These are phyloP conservation scores for Phrynocephalus vlangalii DNA, from an alignment of 2,797 vertebrate species.

Conservation along the genomic window DNA sequence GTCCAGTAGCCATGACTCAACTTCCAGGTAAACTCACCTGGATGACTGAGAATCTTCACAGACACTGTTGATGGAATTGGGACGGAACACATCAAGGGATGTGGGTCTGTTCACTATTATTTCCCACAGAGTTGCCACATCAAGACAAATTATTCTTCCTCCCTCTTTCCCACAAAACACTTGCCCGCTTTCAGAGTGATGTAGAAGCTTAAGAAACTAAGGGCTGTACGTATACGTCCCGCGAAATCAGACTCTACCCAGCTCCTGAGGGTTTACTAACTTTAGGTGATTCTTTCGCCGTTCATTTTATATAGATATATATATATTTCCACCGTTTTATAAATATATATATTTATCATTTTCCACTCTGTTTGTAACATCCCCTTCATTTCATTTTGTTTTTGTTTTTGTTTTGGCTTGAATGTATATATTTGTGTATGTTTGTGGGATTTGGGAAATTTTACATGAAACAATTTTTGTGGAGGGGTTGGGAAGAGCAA, in stretches of 20 bases:
- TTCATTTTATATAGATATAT: constrained; percentile 23
- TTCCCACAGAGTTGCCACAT: not conserved
- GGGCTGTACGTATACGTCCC: not conserved
- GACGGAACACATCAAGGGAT: not conserved
- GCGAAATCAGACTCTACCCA: constrained; percentile 35
- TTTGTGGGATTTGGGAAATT: constrained; percentile 12
- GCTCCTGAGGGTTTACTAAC: constrained; percentile 33
- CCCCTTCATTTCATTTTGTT: constrained; percentile 26
- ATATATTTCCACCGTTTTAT: constrained; percentile 32
- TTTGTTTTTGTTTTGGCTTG: constrained; percentile 35
- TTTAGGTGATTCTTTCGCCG: constrained; percentile 51
- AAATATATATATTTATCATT: constrained; percentile 44
- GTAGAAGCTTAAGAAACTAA: not conserved
- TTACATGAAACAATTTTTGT: constrained; percentile 27
- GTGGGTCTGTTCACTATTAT: not conserved
- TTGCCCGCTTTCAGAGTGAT: not conserved
- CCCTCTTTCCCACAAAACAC: no score
- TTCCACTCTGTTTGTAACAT: constrained; percentile 35
- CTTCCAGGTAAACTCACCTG: no score
- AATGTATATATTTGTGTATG: constrained; percentile 47
- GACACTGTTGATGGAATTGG: no score
- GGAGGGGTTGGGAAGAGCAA: not conserved
- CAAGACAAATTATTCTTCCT: not conserved
- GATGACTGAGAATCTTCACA: no score
- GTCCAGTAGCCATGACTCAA: no score